phyloP scores from a whole-genome alignment of 1,140 invertebrate genomes.

The Drosophila paulistorum region DNA sequence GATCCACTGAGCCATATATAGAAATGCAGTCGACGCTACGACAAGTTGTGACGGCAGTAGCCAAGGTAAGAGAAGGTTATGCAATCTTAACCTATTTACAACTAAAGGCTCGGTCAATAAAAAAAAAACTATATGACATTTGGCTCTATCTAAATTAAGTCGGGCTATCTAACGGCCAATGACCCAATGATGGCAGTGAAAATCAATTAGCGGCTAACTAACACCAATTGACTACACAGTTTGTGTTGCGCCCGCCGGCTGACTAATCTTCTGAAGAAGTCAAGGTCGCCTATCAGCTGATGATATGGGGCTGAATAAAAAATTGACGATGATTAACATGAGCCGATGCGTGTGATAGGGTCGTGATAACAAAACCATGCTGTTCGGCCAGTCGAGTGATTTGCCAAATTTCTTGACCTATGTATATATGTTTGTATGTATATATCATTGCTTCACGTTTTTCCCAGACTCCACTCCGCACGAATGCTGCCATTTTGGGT shows the following conservation, averaged over 20 bases:
- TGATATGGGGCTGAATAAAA: not conserved
- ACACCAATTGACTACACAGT: not conserved
- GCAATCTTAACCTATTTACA: conserved; percentile 76
- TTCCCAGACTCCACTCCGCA: conserved; percentile 67
- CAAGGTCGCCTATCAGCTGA: conserved; percentile 21
- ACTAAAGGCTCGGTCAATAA: conserved; percentile 23
- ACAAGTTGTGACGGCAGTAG: conserved; percentile 54
- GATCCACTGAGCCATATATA: conserved; percentile 39
- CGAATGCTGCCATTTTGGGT: conserved; percentile 80
- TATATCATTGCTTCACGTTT: conserved; percentile 12
- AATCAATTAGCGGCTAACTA: conserved; percentile 27
- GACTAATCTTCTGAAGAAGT: conserved; percentile 13
- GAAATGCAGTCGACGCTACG: conserved; percentile 73
- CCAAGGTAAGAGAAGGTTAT: conserved; percentile 78
- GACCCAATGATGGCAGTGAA: not conserved
- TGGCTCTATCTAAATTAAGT: conserved; percentile 12
- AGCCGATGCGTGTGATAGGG: conserved; percentile 21
- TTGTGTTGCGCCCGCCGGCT: not conserved
- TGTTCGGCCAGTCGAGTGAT: conserved; percentile 3
- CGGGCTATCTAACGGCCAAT: conserved; percentile 12
- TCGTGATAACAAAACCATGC: conserved; percentile 15
- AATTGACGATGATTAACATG: conserved; percentile 4
- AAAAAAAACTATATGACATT: conserved; percentile 1
- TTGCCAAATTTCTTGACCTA: conserved; percentile 24
- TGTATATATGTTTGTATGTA: too few relatives aligned